phyloP scores from a whole-genome alignment of 1,140 invertebrate species.

The Drosophila seguyi region DNA sequence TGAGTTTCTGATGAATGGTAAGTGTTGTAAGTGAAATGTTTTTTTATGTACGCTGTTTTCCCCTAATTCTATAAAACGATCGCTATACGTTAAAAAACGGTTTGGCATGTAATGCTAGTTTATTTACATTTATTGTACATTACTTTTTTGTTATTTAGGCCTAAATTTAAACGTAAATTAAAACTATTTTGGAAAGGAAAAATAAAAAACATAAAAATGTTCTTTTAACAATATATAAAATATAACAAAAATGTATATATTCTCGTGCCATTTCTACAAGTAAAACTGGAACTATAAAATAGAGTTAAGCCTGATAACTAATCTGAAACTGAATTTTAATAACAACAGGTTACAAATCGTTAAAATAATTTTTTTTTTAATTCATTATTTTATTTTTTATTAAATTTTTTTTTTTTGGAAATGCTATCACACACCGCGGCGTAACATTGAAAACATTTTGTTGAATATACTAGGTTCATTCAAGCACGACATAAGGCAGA shows the following conservation, averaged over 20 bases:
- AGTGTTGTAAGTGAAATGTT: too few relatives aligned
- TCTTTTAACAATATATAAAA: slow-evolving; percentile 40
- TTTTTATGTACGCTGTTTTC: too few relatives aligned
- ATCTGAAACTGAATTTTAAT: neutral
- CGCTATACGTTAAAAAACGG: neutral
- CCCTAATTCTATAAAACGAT: neutral
- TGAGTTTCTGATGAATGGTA: too few relatives aligned
- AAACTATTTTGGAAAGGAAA: slow-evolving; percentile 20
- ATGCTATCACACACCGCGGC: slow-evolving; percentile 21
- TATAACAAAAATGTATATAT: slow-evolving; percentile 37
- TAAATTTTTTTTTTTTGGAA: slow-evolving; percentile 15
- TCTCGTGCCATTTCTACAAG: neutral
- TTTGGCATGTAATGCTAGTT: slow-evolving; percentile 40
- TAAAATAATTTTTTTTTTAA: neutral
- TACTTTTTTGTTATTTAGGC: slow-evolving; percentile 19
- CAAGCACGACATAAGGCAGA: slow-evolving; percentile 96
- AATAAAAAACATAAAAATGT: slow-evolving; percentile 12
- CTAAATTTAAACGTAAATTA: slow-evolving; percentile 24
- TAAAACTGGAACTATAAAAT: slow-evolving; percentile 4
- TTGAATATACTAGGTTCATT: slow-evolving; percentile 86
- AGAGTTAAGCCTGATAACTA: slow-evolving; percentile 2
- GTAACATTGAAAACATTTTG: neutral
- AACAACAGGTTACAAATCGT: slow-evolving; percentile 3
- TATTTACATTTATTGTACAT: slow-evolving; percentile 73
- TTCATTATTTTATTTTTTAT: neutral